These are phyloP conservation scores for Tyria jacobaeae DNA, from an alignment of 2,888 invertebrate genomes.

Conservation along the genomic window DNA sequence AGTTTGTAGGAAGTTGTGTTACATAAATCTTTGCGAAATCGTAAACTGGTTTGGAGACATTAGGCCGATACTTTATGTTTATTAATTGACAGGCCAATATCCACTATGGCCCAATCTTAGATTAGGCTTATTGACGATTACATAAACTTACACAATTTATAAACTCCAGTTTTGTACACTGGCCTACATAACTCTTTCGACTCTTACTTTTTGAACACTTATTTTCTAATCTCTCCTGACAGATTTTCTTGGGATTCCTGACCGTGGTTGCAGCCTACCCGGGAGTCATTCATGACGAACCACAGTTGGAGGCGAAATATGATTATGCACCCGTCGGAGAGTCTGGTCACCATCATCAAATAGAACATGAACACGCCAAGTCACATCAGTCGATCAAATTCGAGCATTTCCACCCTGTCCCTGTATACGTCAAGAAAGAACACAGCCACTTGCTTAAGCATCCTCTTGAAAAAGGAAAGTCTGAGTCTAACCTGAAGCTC, in stretches of 20 bases:
- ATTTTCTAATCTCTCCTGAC: slow-evolving; percentile 42
- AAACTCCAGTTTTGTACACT: slow-evolving; percentile 13
- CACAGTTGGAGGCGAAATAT: slow-evolving; percentile 73
- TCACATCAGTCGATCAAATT: slow-evolving; percentile 90
- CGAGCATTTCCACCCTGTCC: slow-evolving; percentile 90
- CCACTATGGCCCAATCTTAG: slow-evolving; percentile 28
- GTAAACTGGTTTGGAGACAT: slow-evolving; percentile 61
- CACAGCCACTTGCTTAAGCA: slow-evolving; percentile 88
- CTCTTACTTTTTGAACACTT: slow-evolving; percentile 4
- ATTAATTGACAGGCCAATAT: slow-evolving; percentile 33
- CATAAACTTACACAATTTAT: slow-evolving; percentile 19
- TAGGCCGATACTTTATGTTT: slow-evolving; percentile 37
- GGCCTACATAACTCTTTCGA: background rate
- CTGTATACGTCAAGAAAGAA: slow-evolving; percentile 90
- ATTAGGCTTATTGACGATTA: slow-evolving; percentile 17
- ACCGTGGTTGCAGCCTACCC: slow-evolving; percentile 80
- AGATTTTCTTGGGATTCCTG: slow-evolving; percentile 83
- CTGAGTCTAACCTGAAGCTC: slow-evolving; percentile 86
- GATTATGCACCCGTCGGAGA: slow-evolving; percentile 77
- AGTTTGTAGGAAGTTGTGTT: slow-evolving; percentile 67
- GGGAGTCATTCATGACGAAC: slow-evolving; percentile 79
- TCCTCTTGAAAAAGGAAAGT: slow-evolving; percentile 88
- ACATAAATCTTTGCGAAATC: slow-evolving; percentile 63
- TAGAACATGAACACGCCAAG: slow-evolving; percentile 89
- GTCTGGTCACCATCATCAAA: slow-evolving; percentile 86